Conservation (phyloP, 2,113 vertebrate species). For the Gallinago media region DNA sequence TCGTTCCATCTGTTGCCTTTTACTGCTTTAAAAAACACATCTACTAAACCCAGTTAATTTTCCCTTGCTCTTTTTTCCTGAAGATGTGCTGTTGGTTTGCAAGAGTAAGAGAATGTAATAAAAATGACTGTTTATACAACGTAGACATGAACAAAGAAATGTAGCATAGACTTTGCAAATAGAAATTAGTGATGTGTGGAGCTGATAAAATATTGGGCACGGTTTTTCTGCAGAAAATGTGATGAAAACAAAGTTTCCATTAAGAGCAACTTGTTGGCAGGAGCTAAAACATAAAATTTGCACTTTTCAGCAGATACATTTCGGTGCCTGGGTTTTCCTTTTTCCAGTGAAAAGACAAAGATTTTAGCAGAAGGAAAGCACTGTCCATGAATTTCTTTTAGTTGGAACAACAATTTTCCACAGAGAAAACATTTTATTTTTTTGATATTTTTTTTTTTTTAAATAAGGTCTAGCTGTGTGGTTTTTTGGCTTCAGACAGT, state of each 20-base stretch:
- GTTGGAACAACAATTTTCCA: conserved; percentile 11
- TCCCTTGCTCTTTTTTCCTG: neutral
- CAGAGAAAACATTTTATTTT: neutral
- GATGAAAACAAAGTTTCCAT: conserved; percentile 1
- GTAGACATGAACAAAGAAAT: neutral
- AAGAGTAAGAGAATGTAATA: neutral
- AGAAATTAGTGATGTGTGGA: neutral
- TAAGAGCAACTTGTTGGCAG: neutral
- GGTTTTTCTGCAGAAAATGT: neutral
- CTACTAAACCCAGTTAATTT: neutral
- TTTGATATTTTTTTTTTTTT: neutral
- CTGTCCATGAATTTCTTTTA: neutral
- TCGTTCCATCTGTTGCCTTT: conserved; percentile 4
- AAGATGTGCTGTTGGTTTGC: neutral
- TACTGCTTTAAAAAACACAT: neutral
- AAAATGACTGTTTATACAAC: neutral
- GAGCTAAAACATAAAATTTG: neutral
- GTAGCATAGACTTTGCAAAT: neutral
- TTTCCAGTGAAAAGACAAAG: neutral
- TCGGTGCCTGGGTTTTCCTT: neutral
- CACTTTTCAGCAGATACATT: neutral
- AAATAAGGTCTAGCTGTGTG: neutral
- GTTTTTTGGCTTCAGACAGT: conserved; percentile 21
- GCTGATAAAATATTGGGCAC: neutral
- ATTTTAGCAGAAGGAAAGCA: neutral